Percentiles rank a stretch among this genome's conserved stretches.
Evolutionary conservation across 2,888 invertebrate species (phyloP).

Genomic region (Listrodromus nycthemerus): DNA sequence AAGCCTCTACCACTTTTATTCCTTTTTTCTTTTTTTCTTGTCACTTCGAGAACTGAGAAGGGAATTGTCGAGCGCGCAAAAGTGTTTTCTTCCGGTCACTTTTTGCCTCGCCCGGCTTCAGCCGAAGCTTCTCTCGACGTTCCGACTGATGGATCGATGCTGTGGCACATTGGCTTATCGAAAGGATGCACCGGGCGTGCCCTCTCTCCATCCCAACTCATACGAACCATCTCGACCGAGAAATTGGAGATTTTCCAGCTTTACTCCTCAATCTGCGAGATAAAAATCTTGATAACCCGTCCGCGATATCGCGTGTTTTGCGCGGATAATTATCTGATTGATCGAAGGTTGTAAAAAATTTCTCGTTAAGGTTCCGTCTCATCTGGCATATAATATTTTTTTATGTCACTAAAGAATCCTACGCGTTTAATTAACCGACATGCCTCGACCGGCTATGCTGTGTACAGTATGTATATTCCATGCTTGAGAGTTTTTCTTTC

Average conservation of each 20-base stretch:
- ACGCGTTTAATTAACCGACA: constrained; percentile 27
- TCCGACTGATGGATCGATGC: constrained; percentile 35
- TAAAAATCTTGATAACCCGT: constrained; percentile 61
- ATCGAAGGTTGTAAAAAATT: constrained; percentile 38
- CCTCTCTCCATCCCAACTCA: constrained; percentile 60
- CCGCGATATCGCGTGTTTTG: constrained; percentile 31
- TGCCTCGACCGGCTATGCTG: not conserved
- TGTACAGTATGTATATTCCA: constrained; percentile 6
- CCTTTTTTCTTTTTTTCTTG: constrained; percentile 56
- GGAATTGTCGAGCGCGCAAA: constrained; percentile 57
- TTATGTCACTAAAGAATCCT: constrained; percentile 34
- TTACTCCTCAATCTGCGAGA: constrained; percentile 65
- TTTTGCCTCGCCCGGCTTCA: constrained; percentile 54
- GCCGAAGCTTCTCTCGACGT: constrained; percentile 14
- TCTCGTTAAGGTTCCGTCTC: constrained; percentile 16
- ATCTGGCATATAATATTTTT: constrained; percentile 47
- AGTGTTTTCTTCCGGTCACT: constrained; percentile 71
- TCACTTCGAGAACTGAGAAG: constrained; percentile 52
- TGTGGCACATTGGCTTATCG: constrained; percentile 65
- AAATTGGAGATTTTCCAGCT: constrained; percentile 67
- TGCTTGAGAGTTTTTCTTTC: constrained; percentile 1
- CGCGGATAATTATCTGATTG: constrained; percentile 59
- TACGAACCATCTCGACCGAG: constrained; percentile 68
- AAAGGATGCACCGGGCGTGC: constrained; percentile 54
- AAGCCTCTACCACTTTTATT: constrained; percentile 3